Conservation (phyloP, 2,797 vertebrate species). For the Phoxinus dragarum region DNA sequence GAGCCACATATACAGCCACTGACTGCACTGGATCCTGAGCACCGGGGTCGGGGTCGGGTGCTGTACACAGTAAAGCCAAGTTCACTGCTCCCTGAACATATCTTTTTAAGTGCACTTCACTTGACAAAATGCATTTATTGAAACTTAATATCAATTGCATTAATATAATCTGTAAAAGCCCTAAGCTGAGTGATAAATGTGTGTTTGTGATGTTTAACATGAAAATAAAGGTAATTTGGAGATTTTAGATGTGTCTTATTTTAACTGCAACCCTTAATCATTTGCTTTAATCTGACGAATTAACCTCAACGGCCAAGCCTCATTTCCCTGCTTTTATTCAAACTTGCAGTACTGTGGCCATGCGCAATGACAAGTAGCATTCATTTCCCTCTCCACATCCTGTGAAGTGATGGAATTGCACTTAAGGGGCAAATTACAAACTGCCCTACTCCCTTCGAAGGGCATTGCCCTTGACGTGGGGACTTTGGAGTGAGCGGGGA, state of each 20-base stretch:
- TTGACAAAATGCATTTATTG: neutral
- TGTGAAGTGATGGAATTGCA: neutral
- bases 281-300: neutral
- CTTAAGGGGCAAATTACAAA: neutral
- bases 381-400: no score
- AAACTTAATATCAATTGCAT: neutral
- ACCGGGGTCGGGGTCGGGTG: neutral
- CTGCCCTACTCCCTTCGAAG: no score
- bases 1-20: constrained; percentile 64
- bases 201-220: neutral
- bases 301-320: neutral
- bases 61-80: neutral
- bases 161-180: neutral
- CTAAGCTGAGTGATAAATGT: neutral
- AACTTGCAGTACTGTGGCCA: neutral
- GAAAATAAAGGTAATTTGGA: neutral
- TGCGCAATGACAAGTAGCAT: neutral
- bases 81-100: neutral
- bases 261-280: neutral
- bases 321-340: neutral
- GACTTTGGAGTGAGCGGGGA: no score
- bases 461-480: no score
- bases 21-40: constrained; percentile 20
- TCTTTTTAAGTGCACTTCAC: neutral
- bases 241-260: neutral